These are phyloP conservation scores for Rotaria macrura DNA, from an alignment of 2,888 invertebrate species.

Conservation along the genomic window DNA sequence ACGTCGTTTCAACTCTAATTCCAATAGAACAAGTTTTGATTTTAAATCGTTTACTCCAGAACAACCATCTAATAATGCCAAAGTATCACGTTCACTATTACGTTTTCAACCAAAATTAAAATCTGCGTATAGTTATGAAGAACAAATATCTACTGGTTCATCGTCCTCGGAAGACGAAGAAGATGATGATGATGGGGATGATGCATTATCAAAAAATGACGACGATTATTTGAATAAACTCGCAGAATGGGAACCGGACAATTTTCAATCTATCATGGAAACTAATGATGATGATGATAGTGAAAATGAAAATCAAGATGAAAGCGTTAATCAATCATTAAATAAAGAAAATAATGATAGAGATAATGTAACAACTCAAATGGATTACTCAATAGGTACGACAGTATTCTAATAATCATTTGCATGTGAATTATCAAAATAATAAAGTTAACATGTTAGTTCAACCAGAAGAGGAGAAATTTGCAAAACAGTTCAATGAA, in stretches of 20 bases:
- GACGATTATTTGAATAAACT: not conserved
- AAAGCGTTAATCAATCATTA: not conserved
- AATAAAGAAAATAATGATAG: not conserved
- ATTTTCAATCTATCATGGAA: not conserved
- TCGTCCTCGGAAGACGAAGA: not conserved
- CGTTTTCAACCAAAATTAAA: not conserved
- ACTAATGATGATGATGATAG: not conserved
- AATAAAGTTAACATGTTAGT: too few relatives aligned
- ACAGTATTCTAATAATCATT: not conserved
- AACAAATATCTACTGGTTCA: not conserved
- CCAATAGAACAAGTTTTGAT: not conserved
- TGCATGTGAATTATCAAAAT: not conserved
- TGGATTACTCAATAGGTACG: not conserved
- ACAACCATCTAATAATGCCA: not conserved
- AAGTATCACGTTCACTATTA: not conserved
- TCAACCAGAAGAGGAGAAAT: too few relatives aligned
- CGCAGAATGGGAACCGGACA: not conserved
- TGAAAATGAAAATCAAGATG: not conserved
- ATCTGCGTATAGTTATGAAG: not conserved
- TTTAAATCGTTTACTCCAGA: not conserved
- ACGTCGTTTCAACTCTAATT: not conserved
- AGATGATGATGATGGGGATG: not conserved
- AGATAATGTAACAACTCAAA: not conserved
- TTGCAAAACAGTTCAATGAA: too few relatives aligned
- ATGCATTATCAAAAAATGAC: not conserved